These are phyloP conservation scores for Orthosia incerta DNA, from an alignment of 2,888 invertebrate genomes.

Conservation along the genomic window DNA sequence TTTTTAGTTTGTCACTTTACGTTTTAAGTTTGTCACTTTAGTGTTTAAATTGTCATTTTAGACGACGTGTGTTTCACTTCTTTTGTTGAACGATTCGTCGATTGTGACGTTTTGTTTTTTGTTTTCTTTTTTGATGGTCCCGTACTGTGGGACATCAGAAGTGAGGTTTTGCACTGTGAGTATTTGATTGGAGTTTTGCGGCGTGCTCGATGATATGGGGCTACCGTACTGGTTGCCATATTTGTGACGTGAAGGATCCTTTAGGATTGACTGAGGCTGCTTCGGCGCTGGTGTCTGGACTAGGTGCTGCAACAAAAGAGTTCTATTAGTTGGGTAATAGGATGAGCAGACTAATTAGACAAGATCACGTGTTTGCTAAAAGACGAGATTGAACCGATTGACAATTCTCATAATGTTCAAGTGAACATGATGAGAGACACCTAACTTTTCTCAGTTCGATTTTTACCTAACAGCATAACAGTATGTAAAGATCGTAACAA, in stretches of 20 bases:
- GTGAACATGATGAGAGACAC: too few species aligned
- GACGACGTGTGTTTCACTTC: conserved; percentile 87
- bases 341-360: not conserved
- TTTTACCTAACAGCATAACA: too few species aligned
- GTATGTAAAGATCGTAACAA: too few species aligned
- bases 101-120: conserved; percentile 90
- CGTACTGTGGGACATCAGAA: conserved; percentile 88
- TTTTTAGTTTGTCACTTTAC: conserved; percentile 42
- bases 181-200: conserved; percentile 89
- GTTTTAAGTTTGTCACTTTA: conserved; percentile 40
- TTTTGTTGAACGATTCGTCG: conserved; percentile 86
- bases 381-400: too few species aligned
- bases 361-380: too few species aligned
- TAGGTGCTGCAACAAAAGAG: conserved; percentile 83
- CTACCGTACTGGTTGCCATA: conserved; percentile 90
- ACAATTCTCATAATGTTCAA: too few species aligned
- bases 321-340: not conserved
- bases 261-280: conserved; percentile 92
- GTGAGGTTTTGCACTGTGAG: conserved; percentile 91
- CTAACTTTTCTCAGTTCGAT: too few species aligned
- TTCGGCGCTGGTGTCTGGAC: conserved; percentile 86
- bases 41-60: conserved; percentile 67
- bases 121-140: conserved; percentile 89
- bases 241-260: conserved; percentile 92
- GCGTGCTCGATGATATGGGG: conserved; percentile 86